phyloP scores from a whole-genome alignment of 1,140 invertebrate genomes.

The Cotesia glomerata region DNA sequence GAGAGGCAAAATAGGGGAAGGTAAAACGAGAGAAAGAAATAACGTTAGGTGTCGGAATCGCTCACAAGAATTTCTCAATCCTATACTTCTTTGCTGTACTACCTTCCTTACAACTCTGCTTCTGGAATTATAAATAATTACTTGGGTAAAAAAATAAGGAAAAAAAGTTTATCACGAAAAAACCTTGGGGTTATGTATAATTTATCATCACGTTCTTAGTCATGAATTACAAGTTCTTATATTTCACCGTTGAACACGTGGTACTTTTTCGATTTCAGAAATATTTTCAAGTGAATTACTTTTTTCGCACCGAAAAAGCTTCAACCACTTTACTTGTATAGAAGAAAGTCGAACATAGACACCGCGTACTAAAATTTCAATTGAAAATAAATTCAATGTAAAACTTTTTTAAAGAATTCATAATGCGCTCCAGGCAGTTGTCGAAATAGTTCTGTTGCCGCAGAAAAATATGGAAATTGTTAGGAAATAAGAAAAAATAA shows the following conservation, averaged over 20 bases:
- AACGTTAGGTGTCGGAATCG: conserved; percentile 29
- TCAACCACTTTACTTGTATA: neutral
- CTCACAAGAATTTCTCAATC: conserved; percentile 20
- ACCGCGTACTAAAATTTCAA: neutral
- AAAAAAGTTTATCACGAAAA: neutral
- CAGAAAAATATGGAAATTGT: neutral
- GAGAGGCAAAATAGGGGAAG: conserved; percentile 12
- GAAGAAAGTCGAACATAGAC: neutral
- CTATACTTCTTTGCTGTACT: neutral
- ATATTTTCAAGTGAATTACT: conserved; percentile 2
- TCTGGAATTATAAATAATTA: conserved; percentile 33
- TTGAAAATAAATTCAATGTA: conserved; percentile 12
- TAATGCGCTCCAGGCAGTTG: neutral
- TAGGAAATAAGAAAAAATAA: neutral
- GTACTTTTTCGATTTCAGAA: neutral
- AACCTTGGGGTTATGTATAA: conserved; percentile 19
- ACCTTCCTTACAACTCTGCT: neutral
- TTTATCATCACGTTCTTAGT: conserved; percentile 3
- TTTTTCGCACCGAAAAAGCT: neutral
- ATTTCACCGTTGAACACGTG: neutral
- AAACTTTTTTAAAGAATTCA: neutral
- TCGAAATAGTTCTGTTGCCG: neutral
- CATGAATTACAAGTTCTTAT: conserved; percentile 21
- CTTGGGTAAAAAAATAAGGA: conserved; percentile 15
- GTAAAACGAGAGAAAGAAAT: conserved; percentile 18